Evolutionary conservation across 2,888 invertebrate species (phyloP).

Genomic region (Parnassius orleans): DNA sequence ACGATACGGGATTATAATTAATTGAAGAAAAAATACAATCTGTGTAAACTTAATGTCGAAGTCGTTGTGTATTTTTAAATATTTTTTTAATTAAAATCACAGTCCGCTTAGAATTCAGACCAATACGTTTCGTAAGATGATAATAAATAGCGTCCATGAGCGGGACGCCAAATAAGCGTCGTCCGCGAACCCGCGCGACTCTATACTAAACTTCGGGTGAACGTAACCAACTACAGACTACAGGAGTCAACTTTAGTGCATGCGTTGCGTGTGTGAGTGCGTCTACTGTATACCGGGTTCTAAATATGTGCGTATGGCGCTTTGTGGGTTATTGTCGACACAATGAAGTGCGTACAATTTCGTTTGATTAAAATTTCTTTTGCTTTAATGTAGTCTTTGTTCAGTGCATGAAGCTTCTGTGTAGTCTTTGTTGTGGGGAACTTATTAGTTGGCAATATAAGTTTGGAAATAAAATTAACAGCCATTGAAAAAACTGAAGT

Average conservation of each 20-base stretch:
- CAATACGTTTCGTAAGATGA: conserved; percentile 58
- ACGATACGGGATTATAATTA: conserved; percentile 42
- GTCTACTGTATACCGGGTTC: conserved; percentile 41
- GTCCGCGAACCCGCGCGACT: conserved; percentile 68
- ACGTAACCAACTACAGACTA: conserved; percentile 44
- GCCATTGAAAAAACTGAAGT: conserved; percentile 28
- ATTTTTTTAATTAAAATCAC: conserved; percentile 39
- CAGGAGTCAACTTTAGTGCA: conserved; percentile 54
- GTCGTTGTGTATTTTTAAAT: conserved; percentile 21
- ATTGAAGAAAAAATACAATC: not conserved
- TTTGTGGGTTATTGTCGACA: conserved; percentile 67
- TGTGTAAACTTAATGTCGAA: conserved; percentile 3
- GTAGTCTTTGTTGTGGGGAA: conserved; percentile 57
- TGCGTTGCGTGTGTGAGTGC: conserved; percentile 45
- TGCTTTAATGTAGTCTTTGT: conserved; percentile 55
- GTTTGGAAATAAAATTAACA: conserved; percentile 38
- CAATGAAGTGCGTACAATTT: conserved; percentile 61
- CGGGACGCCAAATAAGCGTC: conserved; percentile 54
- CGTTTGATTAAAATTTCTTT: conserved; percentile 63
- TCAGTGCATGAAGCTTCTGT: conserved; percentile 48
- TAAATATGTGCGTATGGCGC: conserved; percentile 47
- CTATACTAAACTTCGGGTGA: conserved; percentile 55
- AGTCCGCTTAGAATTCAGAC: conserved; percentile 46
- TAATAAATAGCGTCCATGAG: conserved; percentile 56
- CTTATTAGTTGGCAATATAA: conserved; percentile 52